Base-by-base conservation (phyloP, 37 sponge, comb jelly and placozoan genomes). In the Eunapius fragilis region DNA sequence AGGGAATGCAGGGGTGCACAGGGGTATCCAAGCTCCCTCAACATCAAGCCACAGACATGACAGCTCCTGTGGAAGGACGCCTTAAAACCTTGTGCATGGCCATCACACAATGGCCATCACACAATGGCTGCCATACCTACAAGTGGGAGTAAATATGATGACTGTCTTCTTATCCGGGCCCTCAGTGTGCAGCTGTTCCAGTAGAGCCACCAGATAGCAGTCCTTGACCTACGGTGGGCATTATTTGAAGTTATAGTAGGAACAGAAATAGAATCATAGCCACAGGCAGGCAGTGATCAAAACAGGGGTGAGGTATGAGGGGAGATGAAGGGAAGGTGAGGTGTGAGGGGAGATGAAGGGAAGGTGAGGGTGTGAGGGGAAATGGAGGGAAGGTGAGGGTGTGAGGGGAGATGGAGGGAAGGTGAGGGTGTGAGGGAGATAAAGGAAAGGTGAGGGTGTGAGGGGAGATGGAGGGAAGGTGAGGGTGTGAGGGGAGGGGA, bases 1-100 rank as follows among this genome's bases (percentile, higher is more conserved):
- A 96, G 85, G 0, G 99, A 98, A 76, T 98, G 99, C 11, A 98
- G 87, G 68, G 91, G 83, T 22, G 89, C 94, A 87, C 96, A 95
- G 4, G 97, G 93, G 58, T 86, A 89, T 14, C 85, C 99, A 69
- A 94, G 78, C 12, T 80, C 71, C 25, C 80, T 81, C 27, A 96
- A 80, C 71, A 98, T 79, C 70, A 89, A 33, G 17, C 88, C 68
- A 49, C 86, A 89, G 47, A 96, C 84, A 38, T 97, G 96, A 67
- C 98, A 97, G 75, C 84, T 95, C 80, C 96, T 97, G 71, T 80
- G 26, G 9, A 24, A 9, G 30, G 41, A 2, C 25, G 22, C 13
- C 45, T 19, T 38, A 85, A 31, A 35, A 71, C 27, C 31, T 67
- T 0, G 77, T 37, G 0, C 28, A 30, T 13, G 6, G 12, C 32